Evolutionary conservation across 2,888 invertebrate species (phyloP), one percentile per base, ranked within the genome.

Genomic region (Epinotia demarniana): DNA sequence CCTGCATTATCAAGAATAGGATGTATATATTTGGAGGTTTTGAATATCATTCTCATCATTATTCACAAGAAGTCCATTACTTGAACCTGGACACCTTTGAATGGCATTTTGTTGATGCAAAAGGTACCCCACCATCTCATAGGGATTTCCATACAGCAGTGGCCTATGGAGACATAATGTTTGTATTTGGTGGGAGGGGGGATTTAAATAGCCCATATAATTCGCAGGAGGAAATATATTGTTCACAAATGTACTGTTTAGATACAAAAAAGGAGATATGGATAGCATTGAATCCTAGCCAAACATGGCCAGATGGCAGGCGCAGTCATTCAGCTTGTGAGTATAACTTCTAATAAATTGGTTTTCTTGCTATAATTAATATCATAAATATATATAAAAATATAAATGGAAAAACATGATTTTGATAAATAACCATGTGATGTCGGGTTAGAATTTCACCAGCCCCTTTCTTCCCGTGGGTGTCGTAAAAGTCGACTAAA

Each of bases 21-120:
- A 98, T 98, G 98, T 97, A 96, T 84, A 96, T 99, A 77, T 98
- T 98, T 93, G 98, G 98, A 43, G 99, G 99, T 0, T 99, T 97
- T 91, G 98, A 98, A 86, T 98, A 98, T 86, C 96, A 96, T 72
- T 95, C 96, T 58, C 96, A 97, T 85, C 95, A 96, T 78, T 98
- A 97, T 89, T 97, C 97, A 8, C 96, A 96, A 84, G 97, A 97
- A 82, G 96, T 98, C 0, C 97, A 96, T 87, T 95, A 95, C 70
- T 92, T 98, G 66, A 95, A 98, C 90, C 94, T 98, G 77, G 95
- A 95, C 64, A 97, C 95, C 16, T 94, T 96, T 93, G 92, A 95
- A 57, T 98, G 98, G 98, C 94, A 90, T 6, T 96, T 94, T 80
- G 87, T 97, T 71, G 89, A 94, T 79, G 95, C 96, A 4, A 90